Evolutionary conservation across 2,888 invertebrate species (phyloP).

Genomic region (Dolomedes plantarius): DNA sequence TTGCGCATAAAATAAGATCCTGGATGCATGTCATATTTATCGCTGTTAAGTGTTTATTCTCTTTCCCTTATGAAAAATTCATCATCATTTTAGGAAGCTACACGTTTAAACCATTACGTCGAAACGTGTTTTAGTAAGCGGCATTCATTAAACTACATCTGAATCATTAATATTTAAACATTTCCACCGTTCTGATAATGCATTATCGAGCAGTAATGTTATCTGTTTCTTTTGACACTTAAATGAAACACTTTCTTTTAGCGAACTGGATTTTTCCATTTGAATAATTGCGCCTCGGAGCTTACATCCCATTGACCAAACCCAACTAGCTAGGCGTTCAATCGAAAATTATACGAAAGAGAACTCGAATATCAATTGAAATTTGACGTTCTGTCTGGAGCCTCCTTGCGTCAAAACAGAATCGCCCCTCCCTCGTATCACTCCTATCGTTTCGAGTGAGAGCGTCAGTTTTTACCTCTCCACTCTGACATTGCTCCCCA

Average conservation of each 20-base stretch:
- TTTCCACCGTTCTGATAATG: too few species aligned
- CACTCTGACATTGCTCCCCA: not conserved
- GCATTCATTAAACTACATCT: too few species aligned
- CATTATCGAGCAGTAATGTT: too few species aligned
- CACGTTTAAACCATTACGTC: too few species aligned
- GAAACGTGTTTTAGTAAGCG: too few species aligned
- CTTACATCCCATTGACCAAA: not conserved
- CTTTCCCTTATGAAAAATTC: too few species aligned
- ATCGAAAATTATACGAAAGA: not conserved
- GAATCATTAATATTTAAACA: too few species aligned
- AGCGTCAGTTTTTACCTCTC: not conserved
- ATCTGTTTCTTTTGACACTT: not conserved
- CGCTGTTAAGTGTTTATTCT: too few species aligned
- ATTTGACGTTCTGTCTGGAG: not conserved
- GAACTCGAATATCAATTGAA: conserved; percentile 6
- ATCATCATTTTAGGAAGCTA: too few species aligned
- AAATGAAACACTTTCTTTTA: not conserved
- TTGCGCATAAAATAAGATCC: too few species aligned
- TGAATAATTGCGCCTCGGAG: not conserved
- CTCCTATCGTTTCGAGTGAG: not conserved
- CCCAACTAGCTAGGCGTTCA: not conserved
- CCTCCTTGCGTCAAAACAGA: not conserved
- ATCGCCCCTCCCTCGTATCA: conserved; percentile 1
- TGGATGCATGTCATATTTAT: too few species aligned
- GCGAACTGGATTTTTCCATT: not conserved